Base-by-base conservation (phyloP, 2,888 invertebrate species). In the Dicycla oo region DNA sequence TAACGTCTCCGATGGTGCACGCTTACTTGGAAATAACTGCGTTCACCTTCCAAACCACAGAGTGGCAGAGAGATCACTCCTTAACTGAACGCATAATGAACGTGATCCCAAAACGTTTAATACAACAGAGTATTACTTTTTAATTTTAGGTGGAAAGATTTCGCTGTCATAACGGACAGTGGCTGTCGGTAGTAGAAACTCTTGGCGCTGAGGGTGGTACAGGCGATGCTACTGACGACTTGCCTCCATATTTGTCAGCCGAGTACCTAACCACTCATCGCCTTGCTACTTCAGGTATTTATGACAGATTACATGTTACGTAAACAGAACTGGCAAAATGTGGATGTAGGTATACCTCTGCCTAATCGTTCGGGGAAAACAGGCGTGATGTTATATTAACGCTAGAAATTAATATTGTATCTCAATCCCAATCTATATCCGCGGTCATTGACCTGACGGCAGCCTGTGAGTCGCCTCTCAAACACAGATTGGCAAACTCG, bases 121-220 rank as follows among this genome's bases (percentile, higher is more conserved):
- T 68, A 56, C 15, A 49, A 30, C 11, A 26, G 0, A 49, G 8
- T n/a, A 13, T 51, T 7, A 13, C 0, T 53, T 45, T 26, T 26
- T 57, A 23, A 15, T 65, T 72, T 45, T 76, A 97, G 96, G 96
- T 97, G 89, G 99, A 99, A 94, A 98, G 99, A 86, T 99, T 99
- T 94, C 97, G 99, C n/a, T 99, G 99, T 94, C 99, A 99, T 94
- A 99, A 99, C 93, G 98, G 98, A 0, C 99, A 99, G 91, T 99
- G 99, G 99, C 95, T 99, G 83, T 98, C 99, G 88, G 99, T 99
- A 98, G 98, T 99, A 53, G 99, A 99, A 93, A 97, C 97, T 57
- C 95, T 97, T 80, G 96, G 96, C n/a, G 93, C 96, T 53, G 97
- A 96, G 83, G 94, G 95, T 72, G 96, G 86, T 47, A 96, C 96